Evolutionary conservation across 2,113 vertebrate genomes (phyloP), one percentile per base, ranked within the genome.

Genomic region (Epinephelus cyanopodus): DNA sequence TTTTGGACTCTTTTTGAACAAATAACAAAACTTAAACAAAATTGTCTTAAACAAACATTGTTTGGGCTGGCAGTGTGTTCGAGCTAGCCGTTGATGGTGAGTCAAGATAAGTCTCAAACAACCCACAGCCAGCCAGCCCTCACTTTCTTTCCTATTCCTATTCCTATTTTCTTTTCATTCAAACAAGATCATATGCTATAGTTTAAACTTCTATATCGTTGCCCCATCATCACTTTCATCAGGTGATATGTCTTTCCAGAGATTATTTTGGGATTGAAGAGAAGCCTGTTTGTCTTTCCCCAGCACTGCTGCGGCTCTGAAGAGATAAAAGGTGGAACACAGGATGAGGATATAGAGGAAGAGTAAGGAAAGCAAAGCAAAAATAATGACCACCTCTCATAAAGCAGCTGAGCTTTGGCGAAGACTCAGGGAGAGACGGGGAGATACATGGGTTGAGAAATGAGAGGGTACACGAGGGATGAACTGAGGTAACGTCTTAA

Each of bases 401-500:
- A 19, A 65, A 81, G 61, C 54, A 72, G 71, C 64, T 65, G 54
- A 76, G 19, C 65, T 50, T 25, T 78, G 74, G 77, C 64, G 80
- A 80, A 78, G 29, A 64, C 33, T 56, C 21, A 60, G 52, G 64
- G 74, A 76, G 60, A 86, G 62, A 60, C 74, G 81, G 65, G 69
- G 52, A n/a, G 48, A 68, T 42, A 48, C 65, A 29, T 52, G 74
- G 63, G 23, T 37, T 57, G 64, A 66, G 64, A 85, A 79, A 82
- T 66, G 50, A 79, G 45, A 74, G 63, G 39, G 70, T 72, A 73
- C 27, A 39, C 63, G 48, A 79, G 67, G 68, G 75, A 70, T 84
- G 84, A 84, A 86, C 65, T 81, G 77, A 86, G 65, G 82, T 78
- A 74, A 77, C 4, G 29, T 25, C 23, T 45, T 69, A 65, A 85